Evolutionary conservation across 1,140 invertebrate genomes (phyloP), one percentile per base, ranked within the genome.

Genomic region (Potamilus streckersoni): DNA sequence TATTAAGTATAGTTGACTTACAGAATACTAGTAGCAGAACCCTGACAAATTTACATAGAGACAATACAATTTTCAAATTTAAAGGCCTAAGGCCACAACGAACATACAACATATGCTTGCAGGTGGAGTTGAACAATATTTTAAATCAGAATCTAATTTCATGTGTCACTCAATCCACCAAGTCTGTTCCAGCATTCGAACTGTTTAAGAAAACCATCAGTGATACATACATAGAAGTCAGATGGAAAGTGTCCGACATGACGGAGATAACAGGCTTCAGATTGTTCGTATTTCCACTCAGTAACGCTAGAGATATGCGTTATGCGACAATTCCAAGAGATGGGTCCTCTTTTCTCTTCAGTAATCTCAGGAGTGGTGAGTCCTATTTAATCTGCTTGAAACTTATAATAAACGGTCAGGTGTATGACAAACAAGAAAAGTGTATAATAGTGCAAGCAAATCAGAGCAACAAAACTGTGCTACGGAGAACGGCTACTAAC

Each of bases 101-200:
- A 23, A 38, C 20, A 20, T 79, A 72, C 65, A 71, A 57, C 4
- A 57, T 79, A n/a, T 79, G 78, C 61, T 55, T 79, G 20, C n/a
- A 65, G 62, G 20, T 69, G 56, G 31, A 72, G 69, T 38, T 77
- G 3, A 70, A 72, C 19, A 57, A 57, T 59, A 49, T 38, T n/a
- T 55, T 68, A 17, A 14, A 49, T 8, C 38, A 49, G 57, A 56
- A 38, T 14, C 20, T 56, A 1, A 20, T 67, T 56, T 38, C 49
- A 27, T 55, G 65, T 56, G 49, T 38, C 56, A 38, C 31, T 67
- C 27, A 67, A 23, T 55, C 23, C 17, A 67, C 65, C 20, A 67
- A 38, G 56, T 16, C 14, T 19, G 2, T 17, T 19, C 38, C 31
- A 55, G 38, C 57, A 49, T 56, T 56, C 13, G 14, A 49, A 11